These are phyloP conservation scores for Clarias pachynema DNA, from an alignment of 2,797 vertebrate species.

Conservation along the genomic window DNA sequence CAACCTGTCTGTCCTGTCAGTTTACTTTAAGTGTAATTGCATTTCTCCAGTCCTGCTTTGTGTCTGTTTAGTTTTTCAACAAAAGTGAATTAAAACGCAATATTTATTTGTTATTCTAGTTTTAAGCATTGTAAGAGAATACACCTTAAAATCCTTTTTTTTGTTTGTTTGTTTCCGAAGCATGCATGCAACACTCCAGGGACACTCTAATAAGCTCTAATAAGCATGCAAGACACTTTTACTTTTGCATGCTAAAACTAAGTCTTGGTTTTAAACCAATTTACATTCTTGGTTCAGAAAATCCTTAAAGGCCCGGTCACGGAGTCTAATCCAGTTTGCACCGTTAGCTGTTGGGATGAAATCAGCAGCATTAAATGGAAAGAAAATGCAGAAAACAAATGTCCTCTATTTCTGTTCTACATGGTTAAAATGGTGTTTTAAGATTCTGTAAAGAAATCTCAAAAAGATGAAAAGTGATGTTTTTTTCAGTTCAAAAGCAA, in stretches of 20 bases:
- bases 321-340: not conserved
- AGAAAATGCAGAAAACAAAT: not conserved
- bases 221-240: not conserved
- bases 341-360: not conserved
- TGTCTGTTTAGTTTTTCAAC: not conserved
- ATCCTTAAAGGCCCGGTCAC: not conserved
- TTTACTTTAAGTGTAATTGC: conserved; percentile 29
- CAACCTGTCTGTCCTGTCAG: conserved; percentile 35
- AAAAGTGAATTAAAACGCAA: not conserved
- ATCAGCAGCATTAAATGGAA: not conserved
- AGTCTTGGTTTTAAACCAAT: not conserved
- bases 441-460: too few relatives aligned
- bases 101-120: not conserved
- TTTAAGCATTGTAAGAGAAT: not conserved
- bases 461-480: conserved; percentile 3
- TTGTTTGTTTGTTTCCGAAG: not conserved
- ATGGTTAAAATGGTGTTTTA: not conserved
- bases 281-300: conserved; percentile 8
- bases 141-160: not conserved
- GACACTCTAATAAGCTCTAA: not conserved
- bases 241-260: not conserved
- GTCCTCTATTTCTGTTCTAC: not conserved
- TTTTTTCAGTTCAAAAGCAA: not conserved
- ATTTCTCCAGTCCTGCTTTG: conserved; percentile 34
- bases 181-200: not conserved